Percentiles rank a stretch among this genome's conserved stretches.
These are phyloP conservation scores for Corythornis vintsioides DNA, from an alignment of 2,113 vertebrate species.

Conservation along the genomic window DNA sequence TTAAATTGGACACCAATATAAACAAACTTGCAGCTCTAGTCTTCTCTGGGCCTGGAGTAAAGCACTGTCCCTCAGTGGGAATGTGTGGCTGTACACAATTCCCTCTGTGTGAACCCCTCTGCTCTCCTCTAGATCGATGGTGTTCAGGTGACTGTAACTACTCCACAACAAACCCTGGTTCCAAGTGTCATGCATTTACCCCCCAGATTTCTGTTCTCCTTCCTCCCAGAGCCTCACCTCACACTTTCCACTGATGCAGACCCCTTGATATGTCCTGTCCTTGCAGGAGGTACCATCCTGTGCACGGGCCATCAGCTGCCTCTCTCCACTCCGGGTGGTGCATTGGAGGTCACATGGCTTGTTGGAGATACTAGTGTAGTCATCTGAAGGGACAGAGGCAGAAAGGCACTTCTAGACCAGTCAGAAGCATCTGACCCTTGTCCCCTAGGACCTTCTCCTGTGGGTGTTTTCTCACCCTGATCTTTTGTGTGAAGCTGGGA, in stretches of 20 bases:
- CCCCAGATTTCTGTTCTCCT: not conserved
- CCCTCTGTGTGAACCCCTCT: not conserved
- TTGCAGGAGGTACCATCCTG: constrained; percentile 89
- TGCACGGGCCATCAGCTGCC: constrained; percentile 85
- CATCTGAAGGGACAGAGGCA: constrained; percentile 74
- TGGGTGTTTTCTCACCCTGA: not conserved
- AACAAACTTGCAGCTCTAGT: not conserved
- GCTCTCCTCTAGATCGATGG: not conserved
- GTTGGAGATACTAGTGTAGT: constrained; percentile 92
- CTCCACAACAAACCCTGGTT: not conserved
- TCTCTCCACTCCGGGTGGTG: constrained; percentile 83
- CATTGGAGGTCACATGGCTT: constrained; percentile 92
- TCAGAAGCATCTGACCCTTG: not conserved
- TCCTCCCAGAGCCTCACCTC: constrained; percentile 76
- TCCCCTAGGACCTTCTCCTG: not conserved
- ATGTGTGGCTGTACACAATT: not conserved
- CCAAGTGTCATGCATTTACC: not conserved
- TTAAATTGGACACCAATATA: not conserved
- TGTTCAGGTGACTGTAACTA: not conserved
- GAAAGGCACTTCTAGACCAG: not conserved
- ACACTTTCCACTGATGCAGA: constrained; percentile 88
- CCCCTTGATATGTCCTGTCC: constrained; percentile 82
- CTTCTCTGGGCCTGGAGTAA: not conserved
- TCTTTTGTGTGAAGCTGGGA: not conserved
- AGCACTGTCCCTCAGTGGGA: not conserved